Base-by-base conservation (phyloP, 2,113 vertebrate species). In the Oplegnathus fasciatus region DNA sequence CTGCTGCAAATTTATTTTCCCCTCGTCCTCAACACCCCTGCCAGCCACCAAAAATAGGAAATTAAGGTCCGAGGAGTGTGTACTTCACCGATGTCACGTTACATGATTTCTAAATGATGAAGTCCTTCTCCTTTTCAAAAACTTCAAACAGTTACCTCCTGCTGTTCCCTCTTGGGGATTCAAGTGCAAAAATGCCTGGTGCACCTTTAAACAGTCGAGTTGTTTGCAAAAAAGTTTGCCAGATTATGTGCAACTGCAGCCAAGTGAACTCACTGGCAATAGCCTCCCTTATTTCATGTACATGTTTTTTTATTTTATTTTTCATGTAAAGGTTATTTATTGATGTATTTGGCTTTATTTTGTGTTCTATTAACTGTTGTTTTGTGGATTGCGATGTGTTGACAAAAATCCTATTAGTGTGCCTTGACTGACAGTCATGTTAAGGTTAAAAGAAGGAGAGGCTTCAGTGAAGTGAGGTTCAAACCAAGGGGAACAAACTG, bases 1-100 rank as follows among this genome's bases (percentile, higher is more conserved):
- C 90, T 88, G 89, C 85, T 87, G 88, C 79, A 91, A 86, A 87
- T 90, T 28, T 85, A 80, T 90, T 83, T 82, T 22, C 68, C 69
- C 66, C 75, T 88, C 61, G 24, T 83, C 70, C 78, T 58, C 61
- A 69, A 76, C 80, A 81, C 86, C 75, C 71, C 84, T 75, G 86
- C 80, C 61, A 80, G 84, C 80, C 78, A 75, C 62, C 71, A 87
- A 79, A 87, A 86, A 85, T 79, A 85, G 86, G 86, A 86, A 90
- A 89, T 91, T 77, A 86, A 83, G 69, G 88, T 91, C 84, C 50
- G 10, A 86, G 72, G 66, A 87, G 74, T 89, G 79, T 75, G 57
- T 65, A 72, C 71, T 68, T 80, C 62, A 32, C 40, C 67, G 72
- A 86, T n/a, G 66, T 91, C 60, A 70, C 7, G 44, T 86, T 86